phyloP scores from a whole-genome alignment of 2,113 vertebrate species.

The Eleginops maclovinus region DNA sequence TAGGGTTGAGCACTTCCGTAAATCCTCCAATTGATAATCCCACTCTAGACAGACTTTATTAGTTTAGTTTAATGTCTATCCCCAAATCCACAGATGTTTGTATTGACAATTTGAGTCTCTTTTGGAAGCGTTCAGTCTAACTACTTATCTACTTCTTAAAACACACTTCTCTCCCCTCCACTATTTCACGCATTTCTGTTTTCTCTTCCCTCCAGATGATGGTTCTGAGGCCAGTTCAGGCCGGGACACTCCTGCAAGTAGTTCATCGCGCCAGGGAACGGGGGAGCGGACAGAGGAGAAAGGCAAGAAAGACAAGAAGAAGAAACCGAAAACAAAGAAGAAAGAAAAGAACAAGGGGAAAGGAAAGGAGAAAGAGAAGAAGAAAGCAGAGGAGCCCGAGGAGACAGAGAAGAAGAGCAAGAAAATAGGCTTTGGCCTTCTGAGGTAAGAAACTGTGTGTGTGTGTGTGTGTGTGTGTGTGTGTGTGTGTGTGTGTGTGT shows the following conservation, averaged over 20 bases:
- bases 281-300: constrained; percentile 79
- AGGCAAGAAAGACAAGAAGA: constrained; percentile 79
- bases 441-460: constrained; percentile 84
- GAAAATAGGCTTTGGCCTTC: constrained; percentile 91
- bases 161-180: too few species aligned
- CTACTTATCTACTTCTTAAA: too few species aligned
- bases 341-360: constrained; percentile 91
- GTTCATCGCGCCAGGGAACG: constrained; percentile 82
- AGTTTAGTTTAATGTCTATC: not conserved
- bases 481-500: too few species aligned
- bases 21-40: not conserved
- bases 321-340: constrained; percentile 89
- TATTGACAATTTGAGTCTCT: not conserved
- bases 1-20: not conserved
- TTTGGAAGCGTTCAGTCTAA: not conserved
- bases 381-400: constrained; percentile 89
- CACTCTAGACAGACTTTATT: too few species aligned
- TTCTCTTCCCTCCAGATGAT: constrained; percentile 80
- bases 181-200: too few species aligned
- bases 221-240: constrained; percentile 93
- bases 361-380: constrained; percentile 90
- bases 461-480: not conserved
- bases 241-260: constrained; percentile 87
- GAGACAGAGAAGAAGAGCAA: constrained; percentile 92
- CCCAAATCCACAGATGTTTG: not conserved